Evolutionary conservation across 2,113 vertebrate genomes (phyloP).

Genomic region (Lasiurus cinereus): DNA sequence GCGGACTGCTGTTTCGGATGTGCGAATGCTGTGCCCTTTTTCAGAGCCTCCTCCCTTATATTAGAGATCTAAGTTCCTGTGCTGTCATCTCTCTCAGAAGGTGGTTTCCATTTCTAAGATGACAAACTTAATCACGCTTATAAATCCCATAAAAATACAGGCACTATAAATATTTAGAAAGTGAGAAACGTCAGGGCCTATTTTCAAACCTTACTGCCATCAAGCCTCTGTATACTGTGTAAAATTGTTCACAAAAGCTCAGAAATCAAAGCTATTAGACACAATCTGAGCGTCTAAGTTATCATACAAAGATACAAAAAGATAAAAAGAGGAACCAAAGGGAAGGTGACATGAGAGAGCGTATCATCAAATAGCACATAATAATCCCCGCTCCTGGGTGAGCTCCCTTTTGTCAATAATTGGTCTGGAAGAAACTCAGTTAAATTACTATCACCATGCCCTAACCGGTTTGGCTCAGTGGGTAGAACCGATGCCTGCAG

Average conservation of each 20-base stretch:
- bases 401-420: neutral
- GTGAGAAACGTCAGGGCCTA: neutral
- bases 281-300: neutral
- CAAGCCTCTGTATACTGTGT: too few species aligned
- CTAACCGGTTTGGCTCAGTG: too few species aligned
- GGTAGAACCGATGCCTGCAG: too few species aligned
- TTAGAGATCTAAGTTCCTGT: neutral
- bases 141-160: neutral
- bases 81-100: neutral
- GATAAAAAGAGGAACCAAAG: neutral
- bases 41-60: conserved; percentile 3
- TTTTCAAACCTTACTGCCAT: neutral
- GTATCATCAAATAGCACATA: neutral
- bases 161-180: neutral
- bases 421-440: neutral
- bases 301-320: neutral
- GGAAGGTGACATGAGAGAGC: neutral
- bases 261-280: conserved; percentile 31
- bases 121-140: neutral
- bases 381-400: neutral
- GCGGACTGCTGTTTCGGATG: neutral
- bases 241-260: neutral
- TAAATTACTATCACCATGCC: neutral
- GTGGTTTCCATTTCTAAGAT: neutral
- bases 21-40: neutral